These are phyloP conservation scores for Rosalia funebris DNA, from an alignment of 2,888 invertebrate genomes.

Conservation along the genomic window DNA sequence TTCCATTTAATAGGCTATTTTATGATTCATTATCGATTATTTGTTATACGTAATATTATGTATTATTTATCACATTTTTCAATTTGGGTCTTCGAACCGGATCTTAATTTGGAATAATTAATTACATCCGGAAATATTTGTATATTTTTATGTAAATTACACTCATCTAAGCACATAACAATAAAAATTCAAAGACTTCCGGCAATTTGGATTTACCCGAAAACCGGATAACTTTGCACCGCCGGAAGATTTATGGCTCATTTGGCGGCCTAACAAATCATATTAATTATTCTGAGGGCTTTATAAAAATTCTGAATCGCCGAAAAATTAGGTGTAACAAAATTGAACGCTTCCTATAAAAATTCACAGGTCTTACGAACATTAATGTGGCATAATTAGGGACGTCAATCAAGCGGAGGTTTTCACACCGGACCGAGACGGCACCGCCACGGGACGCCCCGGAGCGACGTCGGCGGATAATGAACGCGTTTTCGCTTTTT, in stretches of 20 bases:
- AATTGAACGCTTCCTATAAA: slow-evolving; percentile 5
- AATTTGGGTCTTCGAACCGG: no score
- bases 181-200: no score
- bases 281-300: slow-evolving; percentile 13
- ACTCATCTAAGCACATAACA: no score
- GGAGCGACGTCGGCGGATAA: slow-evolving; percentile 3
- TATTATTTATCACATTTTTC: no score
- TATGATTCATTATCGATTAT: no score
- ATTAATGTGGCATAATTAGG: slow-evolving; percentile 13
- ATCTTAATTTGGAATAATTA: no score
- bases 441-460: slow-evolving; percentile 7
- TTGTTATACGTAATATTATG: no score
- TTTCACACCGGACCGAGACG: slow-evolving; percentile 6
- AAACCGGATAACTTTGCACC: no score
- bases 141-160: no score
- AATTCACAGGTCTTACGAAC: slow-evolving; percentile 8
- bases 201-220: no score
- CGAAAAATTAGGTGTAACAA: slow-evolving; percentile 5
- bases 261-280: background rate
- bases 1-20: no score
- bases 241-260: slow-evolving; percentile 15
- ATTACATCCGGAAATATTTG: no score
- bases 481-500: slow-evolving; percentile 8
- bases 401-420: slow-evolving; percentile 8
- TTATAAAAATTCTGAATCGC: slow-evolving; percentile 7